Percentiles rank a stretch among this genome's conserved stretches.
Conservation (phyloP, 2,797 vertebrate species). For the Lepus oiostolus region DNA sequence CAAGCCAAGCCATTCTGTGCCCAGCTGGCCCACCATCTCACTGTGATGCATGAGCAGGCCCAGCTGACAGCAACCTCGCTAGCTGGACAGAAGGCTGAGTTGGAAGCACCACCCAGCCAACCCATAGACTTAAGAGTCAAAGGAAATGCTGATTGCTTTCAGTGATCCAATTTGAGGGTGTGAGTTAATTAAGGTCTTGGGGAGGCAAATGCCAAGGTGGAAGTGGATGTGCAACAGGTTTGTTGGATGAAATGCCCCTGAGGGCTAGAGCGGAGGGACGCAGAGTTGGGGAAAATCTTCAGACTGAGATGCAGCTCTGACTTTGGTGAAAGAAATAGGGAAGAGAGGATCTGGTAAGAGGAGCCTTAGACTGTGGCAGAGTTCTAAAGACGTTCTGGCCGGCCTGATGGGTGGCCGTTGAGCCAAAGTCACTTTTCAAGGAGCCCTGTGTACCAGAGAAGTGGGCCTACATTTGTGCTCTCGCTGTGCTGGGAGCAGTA, state of each 20-base stretch:
- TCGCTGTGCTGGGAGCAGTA: not conserved
- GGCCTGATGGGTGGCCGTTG: not conserved
- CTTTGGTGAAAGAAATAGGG: not conserved
- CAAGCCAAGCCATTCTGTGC: not conserved
- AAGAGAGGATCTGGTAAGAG: not conserved
- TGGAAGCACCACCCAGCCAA: not conserved
- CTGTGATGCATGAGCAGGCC: not conserved
- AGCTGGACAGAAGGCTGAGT: not conserved
- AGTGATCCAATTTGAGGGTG: not conserved
- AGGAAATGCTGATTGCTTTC: not conserved
- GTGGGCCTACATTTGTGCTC: not conserved
- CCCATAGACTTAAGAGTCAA: not conserved
- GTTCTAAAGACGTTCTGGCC: not conserved
- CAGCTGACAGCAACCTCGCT: not conserved
- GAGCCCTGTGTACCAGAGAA: not conserved
- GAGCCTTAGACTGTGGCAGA: not conserved
- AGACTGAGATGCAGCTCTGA: not conserved
- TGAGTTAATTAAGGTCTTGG: not conserved
- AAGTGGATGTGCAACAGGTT: not conserved
- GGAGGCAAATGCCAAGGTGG: not conserved
- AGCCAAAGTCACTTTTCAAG: not conserved
- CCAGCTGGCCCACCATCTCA: not conserved
- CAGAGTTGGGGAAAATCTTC: not conserved
- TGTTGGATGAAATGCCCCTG: not conserved
- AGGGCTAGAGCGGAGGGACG: not conserved